These are phyloP conservation scores for Brachyhypopomus occidentalis DNA, from an alignment of 2,113 vertebrate genomes.

Conservation along the genomic window DNA sequence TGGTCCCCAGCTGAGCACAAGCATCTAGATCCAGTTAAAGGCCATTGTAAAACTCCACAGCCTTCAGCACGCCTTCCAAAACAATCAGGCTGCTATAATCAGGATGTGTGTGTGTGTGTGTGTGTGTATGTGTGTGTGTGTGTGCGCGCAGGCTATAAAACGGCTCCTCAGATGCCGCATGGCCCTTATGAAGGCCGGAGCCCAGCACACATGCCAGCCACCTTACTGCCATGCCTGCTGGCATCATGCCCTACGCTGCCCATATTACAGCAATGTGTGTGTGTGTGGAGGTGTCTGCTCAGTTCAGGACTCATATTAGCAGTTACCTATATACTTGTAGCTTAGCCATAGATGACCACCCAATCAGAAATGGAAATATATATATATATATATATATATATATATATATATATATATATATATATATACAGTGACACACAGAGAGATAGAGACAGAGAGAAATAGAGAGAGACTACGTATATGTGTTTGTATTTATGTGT, in stretches of 20 bases:
- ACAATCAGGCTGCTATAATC: constrained; percentile 53
- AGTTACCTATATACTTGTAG: not conserved
- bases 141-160: constrained; percentile 35
- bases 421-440: not conserved
- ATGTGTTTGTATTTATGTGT: no score
- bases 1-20: constrained; percentile 89
- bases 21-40: constrained; percentile 89
- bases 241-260: constrained; percentile 5
- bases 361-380: not conserved
- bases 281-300: not conserved
- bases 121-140: constrained; percentile 19
- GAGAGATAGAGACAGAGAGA: not conserved
- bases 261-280: constrained; percentile 20
- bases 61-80: constrained; percentile 55
- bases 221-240: constrained; percentile 42
- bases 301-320: not conserved
- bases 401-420: no score
- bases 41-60: constrained; percentile 79
- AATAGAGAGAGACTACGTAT: not conserved
- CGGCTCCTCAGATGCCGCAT: constrained; percentile 44
- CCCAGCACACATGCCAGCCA: constrained; percentile 53
- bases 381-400: no score
- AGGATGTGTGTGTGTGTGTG: constrained; percentile 26
- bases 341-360: not conserved
- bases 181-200: constrained; percentile 43